Percentiles rank a stretch among this genome's conserved stretches.
Conservation (phyloP, 2,113 vertebrate genomes). For the Paramisgurnus dabryanus region DNA sequence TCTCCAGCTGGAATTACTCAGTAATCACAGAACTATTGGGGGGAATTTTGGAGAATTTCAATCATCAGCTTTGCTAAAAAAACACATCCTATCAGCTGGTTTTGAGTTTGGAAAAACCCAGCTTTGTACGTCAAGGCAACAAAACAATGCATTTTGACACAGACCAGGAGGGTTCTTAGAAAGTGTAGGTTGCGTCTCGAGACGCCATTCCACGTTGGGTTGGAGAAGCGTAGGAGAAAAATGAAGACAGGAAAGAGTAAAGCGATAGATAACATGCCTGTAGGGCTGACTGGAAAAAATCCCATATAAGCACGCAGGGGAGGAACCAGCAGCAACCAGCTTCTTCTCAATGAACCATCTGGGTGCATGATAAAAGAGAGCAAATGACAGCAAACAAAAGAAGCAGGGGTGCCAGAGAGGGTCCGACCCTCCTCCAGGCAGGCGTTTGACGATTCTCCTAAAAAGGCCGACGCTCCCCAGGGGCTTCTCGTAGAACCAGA, state of each 20-base stretch:
- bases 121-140: neutral
- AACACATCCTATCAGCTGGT: too few relatives aligned
- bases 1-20: too few relatives aligned
- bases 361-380: conserved; percentile 71
- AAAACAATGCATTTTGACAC: neutral
- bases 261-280: conserved; percentile 61
- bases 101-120: neutral
- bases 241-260: neutral
- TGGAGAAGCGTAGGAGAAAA: neutral
- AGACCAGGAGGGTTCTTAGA: neutral
- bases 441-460: conserved; percentile 20
- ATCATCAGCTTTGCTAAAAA: too few relatives aligned
- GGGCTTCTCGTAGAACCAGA: conserved; percentile 72
- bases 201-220: neutral
- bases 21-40: too few relatives aligned
- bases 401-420: conserved; percentile 67
- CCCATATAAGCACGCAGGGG: conserved; percentile 48
- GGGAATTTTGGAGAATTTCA: too few relatives aligned
- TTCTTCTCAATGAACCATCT: conserved; percentile 78
- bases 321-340: conserved; percentile 48
- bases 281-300: conserved; percentile 64
- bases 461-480: conserved; percentile 61
- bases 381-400: conserved; percentile 69
- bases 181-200: conserved; percentile 1
- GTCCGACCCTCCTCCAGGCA: conserved; percentile 31